Evolutionary conservation across 2,888 invertebrate species (phyloP), one percentile per base, ranked within the genome.

Genomic region (Caenorhabditis doughertyi): DNA sequence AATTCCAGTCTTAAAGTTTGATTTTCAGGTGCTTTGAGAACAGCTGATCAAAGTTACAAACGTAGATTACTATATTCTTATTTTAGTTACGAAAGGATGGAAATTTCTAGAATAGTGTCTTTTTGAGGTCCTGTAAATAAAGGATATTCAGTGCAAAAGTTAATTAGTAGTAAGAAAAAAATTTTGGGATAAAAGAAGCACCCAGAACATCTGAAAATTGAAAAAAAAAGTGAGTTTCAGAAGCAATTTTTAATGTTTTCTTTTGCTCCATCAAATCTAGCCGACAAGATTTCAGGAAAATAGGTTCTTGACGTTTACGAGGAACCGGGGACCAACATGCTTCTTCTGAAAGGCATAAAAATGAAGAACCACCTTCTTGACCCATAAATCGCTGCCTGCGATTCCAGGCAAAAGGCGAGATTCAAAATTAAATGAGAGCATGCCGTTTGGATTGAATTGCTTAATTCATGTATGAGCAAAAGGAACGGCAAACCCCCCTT

Each of bases 381-480:
- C 53, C 55, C 55, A 73, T 64, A 55, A 64, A 64, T 53, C 32
- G 11, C 29, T 11, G 9, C 29, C n/a, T n/a, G 9, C 32, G 32
- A 56, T 56, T 65, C 35, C 29, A 13, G 11, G 23, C 44, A 58
- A 39, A 13, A 2, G 39, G 11, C 27, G 51, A 39, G n/a, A 64
- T 27, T 25, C 53, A 53, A 68, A 77, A 68, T 68, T 51, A 77
- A 77, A 68, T 77, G 77, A 67, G 49, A 49, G 67, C 27, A 47
- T 27, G 25, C 21, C 58, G 44, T 21, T 27, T 49, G 55, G 32
- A 77, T 77, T 77, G 77, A 77, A 77, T 68, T 62, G 68, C 60
- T 58, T 68, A 68, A 68, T 77, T 77, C 77, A 76, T 67, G 76
- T 76, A 67, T 56, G 56, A 76, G 56, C 35, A 25, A 49, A 67